These are phyloP conservation scores for Cephus nigrinus DNA, from an alignment of 2,888 invertebrate species.

Conservation along the genomic window DNA sequence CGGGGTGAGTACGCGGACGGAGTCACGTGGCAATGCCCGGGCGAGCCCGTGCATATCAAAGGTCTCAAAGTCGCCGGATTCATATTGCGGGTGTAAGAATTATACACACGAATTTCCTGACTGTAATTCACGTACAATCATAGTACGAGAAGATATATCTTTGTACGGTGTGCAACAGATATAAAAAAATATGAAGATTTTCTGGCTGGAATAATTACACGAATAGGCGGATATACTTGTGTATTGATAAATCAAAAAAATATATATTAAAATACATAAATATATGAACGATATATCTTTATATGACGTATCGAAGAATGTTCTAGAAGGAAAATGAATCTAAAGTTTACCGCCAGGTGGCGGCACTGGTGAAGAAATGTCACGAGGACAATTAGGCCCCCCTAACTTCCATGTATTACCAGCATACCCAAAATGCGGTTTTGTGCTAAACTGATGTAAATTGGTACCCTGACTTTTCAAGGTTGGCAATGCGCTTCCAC, in stretches of 20 bases:
- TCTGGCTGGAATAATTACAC: no score
- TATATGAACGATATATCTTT: no score
- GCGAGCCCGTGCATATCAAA: neutral
- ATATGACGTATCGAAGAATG: neutral
- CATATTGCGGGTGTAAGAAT: no score
- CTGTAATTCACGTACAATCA: no score
- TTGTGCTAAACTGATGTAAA: neutral
- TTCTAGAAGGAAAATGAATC: neutral
- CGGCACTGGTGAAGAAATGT: neutral
- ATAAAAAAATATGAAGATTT: no score
- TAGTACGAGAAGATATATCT: no score
- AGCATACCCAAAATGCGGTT: neutral
- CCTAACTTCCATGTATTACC: neutral
- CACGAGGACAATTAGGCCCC: neutral
- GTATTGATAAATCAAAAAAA: neutral
- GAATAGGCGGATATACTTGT: no score
- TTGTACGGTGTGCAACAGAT: no score
- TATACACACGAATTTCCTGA: no score
- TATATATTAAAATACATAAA: neutral
- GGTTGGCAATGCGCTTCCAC: constrained; percentile 28
- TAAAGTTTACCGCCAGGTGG: neutral
- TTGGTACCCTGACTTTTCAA: no score
- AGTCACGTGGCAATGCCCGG: neutral
- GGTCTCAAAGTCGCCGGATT: neutral
- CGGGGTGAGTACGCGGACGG: neutral